phyloP scores from a whole-genome alignment of 2,888 invertebrate genomes.

The Leptura quadrifasciata region DNA sequence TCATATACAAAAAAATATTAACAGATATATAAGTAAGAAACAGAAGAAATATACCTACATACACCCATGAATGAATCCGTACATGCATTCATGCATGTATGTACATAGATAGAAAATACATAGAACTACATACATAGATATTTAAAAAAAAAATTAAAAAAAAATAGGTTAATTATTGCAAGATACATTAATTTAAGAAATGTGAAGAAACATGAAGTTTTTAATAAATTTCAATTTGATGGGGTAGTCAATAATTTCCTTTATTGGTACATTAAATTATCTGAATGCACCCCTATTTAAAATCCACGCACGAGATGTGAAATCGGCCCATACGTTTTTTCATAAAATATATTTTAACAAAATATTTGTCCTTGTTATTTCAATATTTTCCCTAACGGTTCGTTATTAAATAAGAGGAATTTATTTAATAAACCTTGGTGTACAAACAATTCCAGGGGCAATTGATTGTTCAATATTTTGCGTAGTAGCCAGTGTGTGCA shows the following conservation, averaged over 20 bases:
- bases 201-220: too few relatives aligned
- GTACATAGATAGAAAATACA: too few relatives aligned
- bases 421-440: neutral
- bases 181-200: too few relatives aligned
- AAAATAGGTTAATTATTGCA: too few relatives aligned
- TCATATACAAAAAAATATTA: too few relatives aligned
- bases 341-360: conserved; percentile 3
- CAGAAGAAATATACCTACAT: too few relatives aligned
- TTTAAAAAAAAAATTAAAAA: too few relatives aligned
- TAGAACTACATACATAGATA: too few relatives aligned
- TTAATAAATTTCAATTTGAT: neutral
- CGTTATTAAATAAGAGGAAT: neutral
- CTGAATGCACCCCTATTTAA: neutral
- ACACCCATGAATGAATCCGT: too few relatives aligned
- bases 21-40: too few relatives aligned
- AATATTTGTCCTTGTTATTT: neutral
- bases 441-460: neutral
- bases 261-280: neutral
- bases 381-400: neutral
- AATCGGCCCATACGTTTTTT: neutral
- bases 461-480: neutral
- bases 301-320: neutral
- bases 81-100: too few relatives aligned
- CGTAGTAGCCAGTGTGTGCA: neutral
- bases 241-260: neutral